Evolutionary conservation across 2,797 vertebrate genomes (phyloP).

Genomic region (Coregonus suidteri): DNA sequence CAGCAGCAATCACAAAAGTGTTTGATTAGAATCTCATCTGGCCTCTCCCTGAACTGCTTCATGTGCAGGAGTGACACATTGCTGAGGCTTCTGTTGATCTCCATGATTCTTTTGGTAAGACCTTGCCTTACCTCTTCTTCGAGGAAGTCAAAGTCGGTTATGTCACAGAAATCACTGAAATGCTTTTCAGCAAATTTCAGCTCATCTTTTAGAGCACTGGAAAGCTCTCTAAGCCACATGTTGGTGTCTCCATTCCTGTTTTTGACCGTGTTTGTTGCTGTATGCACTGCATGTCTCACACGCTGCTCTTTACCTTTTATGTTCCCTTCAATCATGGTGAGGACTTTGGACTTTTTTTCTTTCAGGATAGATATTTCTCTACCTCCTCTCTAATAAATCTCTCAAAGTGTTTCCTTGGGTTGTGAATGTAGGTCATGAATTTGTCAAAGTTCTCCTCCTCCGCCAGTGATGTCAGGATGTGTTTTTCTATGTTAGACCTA

Average conservation of each 20-base stretch:
- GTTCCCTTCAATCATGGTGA: no score
- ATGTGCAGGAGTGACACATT: constrained; percentile 34
- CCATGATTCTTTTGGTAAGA: constrained; percentile 14
- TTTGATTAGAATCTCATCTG: constrained; percentile 62
- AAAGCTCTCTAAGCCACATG: constrained; percentile 69
- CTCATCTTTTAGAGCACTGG: constrained; percentile 29
- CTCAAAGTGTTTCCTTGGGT: constrained; percentile 38
- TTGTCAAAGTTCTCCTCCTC: constrained; percentile 64
- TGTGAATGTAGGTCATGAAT: constrained; percentile 49
- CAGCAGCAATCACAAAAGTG: constrained; percentile 70
- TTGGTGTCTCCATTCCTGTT: constrained; percentile 26
- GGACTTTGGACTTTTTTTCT: no score
- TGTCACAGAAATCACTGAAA: constrained; percentile 57
- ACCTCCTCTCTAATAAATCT: constrained; percentile 49
- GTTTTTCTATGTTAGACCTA: constrained; percentile 58
- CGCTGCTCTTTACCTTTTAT: background rate
- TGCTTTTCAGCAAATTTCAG: constrained; percentile 59
- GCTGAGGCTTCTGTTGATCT: constrained; percentile 6
- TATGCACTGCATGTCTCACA: constrained; percentile 48
- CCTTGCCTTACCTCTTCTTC: constrained; percentile 32
- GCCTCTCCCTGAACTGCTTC: constrained; percentile 25
- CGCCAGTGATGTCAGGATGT: constrained; percentile 65
- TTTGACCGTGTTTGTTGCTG: constrained; percentile 52
- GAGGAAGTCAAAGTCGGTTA: constrained; percentile 62
- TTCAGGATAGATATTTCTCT: constrained; percentile 31